Percentiles rank a stretch among this genome's conserved stretches.
Conservation (phyloP, 1,140 invertebrate genomes). For the Ceratina calcarata region DNA sequence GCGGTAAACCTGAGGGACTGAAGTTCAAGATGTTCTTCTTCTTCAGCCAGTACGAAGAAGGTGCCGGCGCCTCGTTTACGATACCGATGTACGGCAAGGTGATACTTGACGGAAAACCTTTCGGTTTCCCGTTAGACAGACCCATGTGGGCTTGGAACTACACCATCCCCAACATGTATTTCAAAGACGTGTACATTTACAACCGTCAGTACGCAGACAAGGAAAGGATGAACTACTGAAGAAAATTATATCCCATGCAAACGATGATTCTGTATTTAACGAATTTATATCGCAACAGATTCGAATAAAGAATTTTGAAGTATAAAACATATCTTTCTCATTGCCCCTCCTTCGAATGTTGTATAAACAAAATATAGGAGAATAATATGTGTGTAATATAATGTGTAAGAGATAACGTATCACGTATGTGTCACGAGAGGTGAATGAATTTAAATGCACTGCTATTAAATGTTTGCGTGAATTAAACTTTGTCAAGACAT, state of each 20-base stretch:
- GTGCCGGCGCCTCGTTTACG: constrained; percentile 58
- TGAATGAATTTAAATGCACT: too few relatives aligned
- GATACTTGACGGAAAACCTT: constrained; percentile 81
- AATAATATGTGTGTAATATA: too few relatives aligned
- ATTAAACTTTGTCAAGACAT: too few relatives aligned
- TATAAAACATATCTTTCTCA: not conserved
- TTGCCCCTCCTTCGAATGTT: not conserved
- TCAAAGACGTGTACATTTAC: constrained; percentile 76
- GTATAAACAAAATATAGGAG: not conserved
- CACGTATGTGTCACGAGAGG: too few relatives aligned
- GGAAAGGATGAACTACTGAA: constrained; percentile 22
- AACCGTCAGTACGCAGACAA: constrained; percentile 50
- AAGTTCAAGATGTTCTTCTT: constrained; percentile 78
- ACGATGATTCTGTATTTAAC: too few relatives aligned
- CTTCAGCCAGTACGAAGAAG: constrained; percentile 73
- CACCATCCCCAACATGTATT: constrained; percentile 76
- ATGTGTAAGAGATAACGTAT: too few relatives aligned
- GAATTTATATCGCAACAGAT: not conserved
- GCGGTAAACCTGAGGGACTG: constrained; percentile 77
- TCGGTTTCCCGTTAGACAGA: constrained; percentile 86
- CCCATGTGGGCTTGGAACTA: constrained; percentile 72
- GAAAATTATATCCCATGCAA: not conserved
- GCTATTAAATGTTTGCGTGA: too few relatives aligned
- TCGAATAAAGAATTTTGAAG: constrained; percentile 50
- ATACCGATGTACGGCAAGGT: constrained; percentile 70